Evolutionary conservation across 2,113 vertebrate genomes (phyloP).

Genomic region (Australoheros scitulus): DNA sequence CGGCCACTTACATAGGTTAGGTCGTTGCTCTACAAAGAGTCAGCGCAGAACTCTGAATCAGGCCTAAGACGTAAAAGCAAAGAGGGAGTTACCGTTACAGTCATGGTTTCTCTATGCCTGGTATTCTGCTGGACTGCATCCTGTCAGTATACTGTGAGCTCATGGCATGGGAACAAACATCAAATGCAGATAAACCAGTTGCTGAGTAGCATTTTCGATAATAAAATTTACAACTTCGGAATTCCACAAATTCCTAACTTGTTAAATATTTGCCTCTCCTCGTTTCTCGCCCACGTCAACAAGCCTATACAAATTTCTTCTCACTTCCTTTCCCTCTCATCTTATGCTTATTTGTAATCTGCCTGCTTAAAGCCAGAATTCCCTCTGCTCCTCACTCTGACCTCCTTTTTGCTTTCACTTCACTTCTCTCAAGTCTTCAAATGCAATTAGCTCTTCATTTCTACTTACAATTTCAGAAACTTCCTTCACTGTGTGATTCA

Average conservation of each 20-base stretch:
- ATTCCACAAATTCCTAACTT: constrained; percentile 32
- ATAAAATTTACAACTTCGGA: not conserved
- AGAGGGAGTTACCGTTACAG: constrained; percentile 28
- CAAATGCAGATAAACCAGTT: constrained; percentile 61
- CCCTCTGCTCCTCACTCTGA: constrained; percentile 55
- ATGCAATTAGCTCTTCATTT: constrained; percentile 46
- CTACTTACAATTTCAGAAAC: constrained; percentile 6
- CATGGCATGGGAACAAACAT: constrained; percentile 62
- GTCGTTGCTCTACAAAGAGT: too few species aligned
- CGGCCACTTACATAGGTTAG: too few species aligned
- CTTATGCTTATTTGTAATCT: constrained; percentile 56
- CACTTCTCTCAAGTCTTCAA: constrained; percentile 21
- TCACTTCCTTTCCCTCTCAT: constrained; percentile 26
- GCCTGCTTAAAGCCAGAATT: constrained; percentile 45
- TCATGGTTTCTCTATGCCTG: constrained; percentile 36
- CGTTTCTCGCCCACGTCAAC: not conserved
- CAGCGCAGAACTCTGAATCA: too few species aligned
- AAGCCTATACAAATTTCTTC: not conserved
- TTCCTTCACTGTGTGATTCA: constrained; percentile 4
- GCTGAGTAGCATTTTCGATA: not conserved
- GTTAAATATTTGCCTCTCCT: not conserved
- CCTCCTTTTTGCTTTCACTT: constrained; percentile 64
- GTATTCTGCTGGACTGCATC: constrained; percentile 38
- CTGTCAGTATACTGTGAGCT: constrained; percentile 51
- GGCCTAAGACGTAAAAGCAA: not conserved